phyloP scores from a whole-genome alignment of 2,888 invertebrate genomes.

The Luperina nickerlii region DNA sequence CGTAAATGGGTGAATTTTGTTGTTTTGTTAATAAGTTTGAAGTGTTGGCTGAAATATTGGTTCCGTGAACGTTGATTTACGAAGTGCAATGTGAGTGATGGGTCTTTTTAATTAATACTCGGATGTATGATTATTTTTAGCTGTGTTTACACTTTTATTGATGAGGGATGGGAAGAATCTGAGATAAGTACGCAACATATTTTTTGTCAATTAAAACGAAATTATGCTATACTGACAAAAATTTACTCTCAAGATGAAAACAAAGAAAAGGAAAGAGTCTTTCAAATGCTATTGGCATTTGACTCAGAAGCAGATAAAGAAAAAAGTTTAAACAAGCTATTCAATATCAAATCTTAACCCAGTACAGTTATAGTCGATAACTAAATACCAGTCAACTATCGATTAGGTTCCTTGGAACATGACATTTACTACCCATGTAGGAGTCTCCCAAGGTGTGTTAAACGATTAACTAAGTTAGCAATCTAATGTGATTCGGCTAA shows the following conservation, averaged over 20 bases:
- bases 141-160: not conserved
- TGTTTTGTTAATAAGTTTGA: slow-evolving; percentile 49
- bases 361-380: not conserved
- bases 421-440: not conserved
- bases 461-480: slow-evolving; percentile 48
- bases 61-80: slow-evolving; percentile 20
- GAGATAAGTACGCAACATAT: not conserved
- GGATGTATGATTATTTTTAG: not conserved
- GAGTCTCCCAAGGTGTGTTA: slow-evolving; percentile 18
- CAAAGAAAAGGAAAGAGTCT: not conserved
- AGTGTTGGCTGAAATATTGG: slow-evolving; percentile 42
- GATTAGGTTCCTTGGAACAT: not conserved
- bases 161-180: not conserved
- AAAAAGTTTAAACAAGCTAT: not conserved
- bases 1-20: slow-evolving; percentile 67
- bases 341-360: too few species aligned
- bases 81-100: slow-evolving; percentile 23
- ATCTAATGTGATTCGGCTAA: slow-evolving; percentile 46
- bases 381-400: not conserved
- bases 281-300: not conserved
- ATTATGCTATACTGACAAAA: not conserved
- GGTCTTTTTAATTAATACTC: slow-evolving; percentile 1
- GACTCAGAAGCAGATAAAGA: not conserved
- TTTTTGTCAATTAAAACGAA: not conserved
- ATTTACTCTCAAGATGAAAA: not conserved